Conservation (phyloP, 2,113 vertebrate species). For the Chaenogobius annularis region DNA sequence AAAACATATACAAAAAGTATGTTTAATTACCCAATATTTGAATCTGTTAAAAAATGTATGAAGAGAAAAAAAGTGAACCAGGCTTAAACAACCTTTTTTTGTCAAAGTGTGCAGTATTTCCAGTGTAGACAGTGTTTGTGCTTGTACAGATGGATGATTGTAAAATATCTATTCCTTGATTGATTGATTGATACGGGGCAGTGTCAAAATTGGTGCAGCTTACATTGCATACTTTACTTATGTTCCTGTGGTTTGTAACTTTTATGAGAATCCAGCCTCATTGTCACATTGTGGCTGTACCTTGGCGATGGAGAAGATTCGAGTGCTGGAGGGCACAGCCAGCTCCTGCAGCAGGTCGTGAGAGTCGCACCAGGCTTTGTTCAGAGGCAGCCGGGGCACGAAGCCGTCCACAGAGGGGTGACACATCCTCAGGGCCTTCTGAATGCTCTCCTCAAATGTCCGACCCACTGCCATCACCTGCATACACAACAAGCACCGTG, state of each 20-base stretch:
- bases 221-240: neutral
- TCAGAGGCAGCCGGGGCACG: slow-evolving; percentile 84
- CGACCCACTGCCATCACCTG: slow-evolving; percentile 95
- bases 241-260: slow-evolving; percentile 10
- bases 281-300: slow-evolving; percentile 60
- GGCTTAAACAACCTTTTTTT: too few species aligned
- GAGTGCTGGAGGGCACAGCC: slow-evolving; percentile 86
- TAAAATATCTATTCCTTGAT: too few species aligned
- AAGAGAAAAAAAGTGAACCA: too few species aligned
- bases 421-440: slow-evolving; percentile 95
- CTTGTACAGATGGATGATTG: neutral
- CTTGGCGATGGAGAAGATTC: slow-evolving; percentile 92
- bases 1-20: too few species aligned
- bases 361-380: slow-evolving; percentile 82
- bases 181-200: neutral
- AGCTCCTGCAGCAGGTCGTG: slow-evolving; percentile 84
- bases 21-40: too few species aligned
- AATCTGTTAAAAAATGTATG: too few species aligned
- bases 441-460: slow-evolving; percentile 94
- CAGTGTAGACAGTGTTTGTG: neutral
- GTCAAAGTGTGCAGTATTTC: too few species aligned
- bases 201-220: too few species aligned
- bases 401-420: slow-evolving; percentile 92
- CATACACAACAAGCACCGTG: slow-evolving; percentile 16
- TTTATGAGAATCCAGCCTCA: slow-evolving; percentile 25